Base-by-base conservation (phyloP, 2,113 vertebrate species). In the Proterorhinus semilunaris region DNA sequence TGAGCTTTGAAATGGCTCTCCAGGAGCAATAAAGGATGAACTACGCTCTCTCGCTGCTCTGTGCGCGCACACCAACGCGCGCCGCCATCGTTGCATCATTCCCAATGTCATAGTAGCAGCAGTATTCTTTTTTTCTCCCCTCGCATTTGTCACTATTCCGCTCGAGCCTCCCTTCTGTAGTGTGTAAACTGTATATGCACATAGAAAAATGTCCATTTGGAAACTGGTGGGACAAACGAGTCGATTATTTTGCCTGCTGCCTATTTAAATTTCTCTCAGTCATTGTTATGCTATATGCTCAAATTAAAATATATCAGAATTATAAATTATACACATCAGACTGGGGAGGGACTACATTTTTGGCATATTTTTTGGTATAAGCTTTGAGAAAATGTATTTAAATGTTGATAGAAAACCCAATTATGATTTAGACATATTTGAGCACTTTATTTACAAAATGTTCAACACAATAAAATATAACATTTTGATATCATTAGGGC, bases 1-100 rank as follows among this genome's bases (percentile, higher is more conserved):
- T 94, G 92, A 91, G 89, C 90, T 95, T 95, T 95, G 94, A 95
- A 96, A 95, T 92, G 91, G 90, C 89, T 91, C 91, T 93, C 93
- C 91, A 93, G 93, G 92, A 92, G 91, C 91, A 93, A 91, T 89
- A 91, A 92, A 91, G 88, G 83, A 88, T 91, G 88, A 91, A 92
- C 90, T 83, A 80, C 82, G 82, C 82, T 89, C 86, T 80, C 83
- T 72, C 77, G 76, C 76, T 61, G 73, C 76, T 71, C 73, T 57
- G 46, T 66, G 46, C 72, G 36, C 71, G 17, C 46, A 27, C 67
- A 42, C 68, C 61, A 62, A 58, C 58, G 27, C 17, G 8, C 53
- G 27, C 62, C 48, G 36, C 27, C 48, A 79, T 75, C 36, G 36
- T 78, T 80, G 79, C 77, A 78, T 85, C 79, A 83, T 78, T 78